Evolutionary conservation across 1,140 invertebrate genomes (phyloP).

Genomic region (Lepidurus arcticus): DNA sequence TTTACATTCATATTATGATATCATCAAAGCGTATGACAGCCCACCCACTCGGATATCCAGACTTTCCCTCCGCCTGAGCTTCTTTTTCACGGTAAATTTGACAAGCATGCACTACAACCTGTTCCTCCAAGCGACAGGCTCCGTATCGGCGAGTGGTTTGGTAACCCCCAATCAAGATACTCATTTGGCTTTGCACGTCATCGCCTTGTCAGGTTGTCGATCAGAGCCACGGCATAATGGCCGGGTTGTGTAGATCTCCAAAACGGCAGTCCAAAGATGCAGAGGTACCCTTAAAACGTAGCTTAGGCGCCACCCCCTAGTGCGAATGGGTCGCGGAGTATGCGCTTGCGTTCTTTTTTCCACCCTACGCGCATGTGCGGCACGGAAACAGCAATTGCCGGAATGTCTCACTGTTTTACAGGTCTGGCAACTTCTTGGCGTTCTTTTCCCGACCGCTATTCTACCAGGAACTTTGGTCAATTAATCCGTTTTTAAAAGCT

Average conservation of each 20-base stretch:
- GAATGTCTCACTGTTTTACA: slow-evolving; percentile 10
- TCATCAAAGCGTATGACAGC: neutral
- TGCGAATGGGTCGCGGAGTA: neutral
- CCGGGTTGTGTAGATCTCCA: neutral
- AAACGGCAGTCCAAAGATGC: neutral
- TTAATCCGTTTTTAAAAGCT: neutral
- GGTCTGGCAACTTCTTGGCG: neutral
- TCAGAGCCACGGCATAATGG: neutral
- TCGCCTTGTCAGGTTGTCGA: slow-evolving; percentile 17
- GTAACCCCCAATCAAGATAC: slow-evolving; percentile 13
- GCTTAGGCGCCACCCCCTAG: slow-evolving; percentile 2
- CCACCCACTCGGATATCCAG: neutral
- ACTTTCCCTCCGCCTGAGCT: neutral
- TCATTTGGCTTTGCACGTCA: slow-evolving; percentile 5
- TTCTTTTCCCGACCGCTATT: no score
- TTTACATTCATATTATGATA: slow-evolving; percentile 12
- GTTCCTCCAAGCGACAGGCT: neutral
- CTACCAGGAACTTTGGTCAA: neutral
- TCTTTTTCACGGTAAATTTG: slow-evolving; percentile 1
- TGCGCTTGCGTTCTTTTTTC: neutral
- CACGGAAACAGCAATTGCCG: neutral
- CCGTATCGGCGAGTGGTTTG: neutral
- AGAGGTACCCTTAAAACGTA: neutral
- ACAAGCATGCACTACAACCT: slow-evolving; percentile 11
- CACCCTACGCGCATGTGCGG: neutral